Conservation (phyloP, 2,113 vertebrate species). For the Sinocyclocheilus anshuiensis region DNA sequence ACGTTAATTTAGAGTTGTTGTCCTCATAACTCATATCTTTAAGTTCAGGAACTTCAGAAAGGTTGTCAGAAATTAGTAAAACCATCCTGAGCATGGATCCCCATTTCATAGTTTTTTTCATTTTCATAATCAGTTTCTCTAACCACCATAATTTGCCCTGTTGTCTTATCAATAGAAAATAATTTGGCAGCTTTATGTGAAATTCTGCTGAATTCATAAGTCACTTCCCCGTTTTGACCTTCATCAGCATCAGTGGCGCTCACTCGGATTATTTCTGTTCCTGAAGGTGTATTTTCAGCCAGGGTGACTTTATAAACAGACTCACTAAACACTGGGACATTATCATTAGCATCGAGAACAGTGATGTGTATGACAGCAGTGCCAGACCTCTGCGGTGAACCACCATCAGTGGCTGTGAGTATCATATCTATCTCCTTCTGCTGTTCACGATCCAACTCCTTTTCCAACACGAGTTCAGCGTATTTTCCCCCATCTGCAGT, state of each 20-base stretch:
- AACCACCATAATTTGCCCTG: slow-evolving; percentile 35
- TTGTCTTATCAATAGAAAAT: slow-evolving; percentile 45
- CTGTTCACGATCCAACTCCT: too few species aligned
- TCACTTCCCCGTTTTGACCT: slow-evolving; percentile 76
- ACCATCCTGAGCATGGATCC: slow-evolving; percentile 49
- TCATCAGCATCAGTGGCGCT: too few species aligned
- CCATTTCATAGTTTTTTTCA: neutral
- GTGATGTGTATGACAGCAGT: slow-evolving; percentile 40
- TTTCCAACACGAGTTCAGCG: too few species aligned
- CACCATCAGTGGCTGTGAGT: too few species aligned
- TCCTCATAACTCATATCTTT: slow-evolving; percentile 69
- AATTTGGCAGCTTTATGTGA: slow-evolving; percentile 28
- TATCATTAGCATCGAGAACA: too few species aligned
- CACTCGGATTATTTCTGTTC: too few species aligned
- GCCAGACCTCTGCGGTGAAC: too few species aligned
- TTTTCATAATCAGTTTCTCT: slow-evolving; percentile 47
- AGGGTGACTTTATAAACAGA: too few species aligned
- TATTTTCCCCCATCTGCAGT: too few species aligned
- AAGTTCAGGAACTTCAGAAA: slow-evolving; percentile 73
- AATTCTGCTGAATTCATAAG: slow-evolving; percentile 48
- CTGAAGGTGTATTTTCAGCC: too few species aligned
- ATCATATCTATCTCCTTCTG: too few species aligned
- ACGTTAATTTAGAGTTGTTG: slow-evolving; percentile 67
- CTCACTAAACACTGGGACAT: too few species aligned
- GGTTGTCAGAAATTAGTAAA: slow-evolving; percentile 77